A percentile compares a stretch with the other conserved stretches of the same genome.
Conservation (phyloP, 2,113 vertebrate species). For the Rhinolophus ferrumequinum region DNA sequence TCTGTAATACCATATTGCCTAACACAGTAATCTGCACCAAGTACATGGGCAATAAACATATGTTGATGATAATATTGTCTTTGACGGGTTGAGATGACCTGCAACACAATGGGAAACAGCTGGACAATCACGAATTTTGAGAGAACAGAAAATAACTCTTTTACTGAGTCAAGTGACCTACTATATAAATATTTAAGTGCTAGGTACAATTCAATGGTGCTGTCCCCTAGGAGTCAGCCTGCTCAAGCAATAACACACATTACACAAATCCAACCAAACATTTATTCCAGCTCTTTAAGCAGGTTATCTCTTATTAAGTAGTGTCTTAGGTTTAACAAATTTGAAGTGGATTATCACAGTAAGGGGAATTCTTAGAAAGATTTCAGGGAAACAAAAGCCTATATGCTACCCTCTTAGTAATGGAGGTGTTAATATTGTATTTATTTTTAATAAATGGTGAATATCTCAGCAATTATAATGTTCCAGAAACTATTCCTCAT, state of each 20-base stretch:
- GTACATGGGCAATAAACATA: background rate
- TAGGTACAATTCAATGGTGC: background rate
- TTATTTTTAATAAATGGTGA: background rate
- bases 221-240: background rate
- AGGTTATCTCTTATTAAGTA: background rate
- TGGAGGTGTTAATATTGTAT: background rate
- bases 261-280: background rate
- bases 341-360: background rate
- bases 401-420: background rate
- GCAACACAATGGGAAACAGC: background rate
- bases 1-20: background rate
- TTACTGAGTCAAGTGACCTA: conserved; percentile 2
- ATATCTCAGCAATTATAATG: background rate
- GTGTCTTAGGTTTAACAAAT: background rate
- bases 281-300: background rate
- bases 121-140: background rate
- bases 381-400: background rate
- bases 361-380: conserved; percentile 30
- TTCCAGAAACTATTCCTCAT: background rate
- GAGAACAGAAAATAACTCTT: background rate
- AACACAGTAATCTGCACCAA: background rate
- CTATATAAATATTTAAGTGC: background rate
- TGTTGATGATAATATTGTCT: background rate
- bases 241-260: background rate
- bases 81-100: background rate